Evolutionary conservation across 2,888 invertebrate genomes (phyloP), one percentile per base, ranked within the genome.

Genomic region (Theretra japonica): DNA sequence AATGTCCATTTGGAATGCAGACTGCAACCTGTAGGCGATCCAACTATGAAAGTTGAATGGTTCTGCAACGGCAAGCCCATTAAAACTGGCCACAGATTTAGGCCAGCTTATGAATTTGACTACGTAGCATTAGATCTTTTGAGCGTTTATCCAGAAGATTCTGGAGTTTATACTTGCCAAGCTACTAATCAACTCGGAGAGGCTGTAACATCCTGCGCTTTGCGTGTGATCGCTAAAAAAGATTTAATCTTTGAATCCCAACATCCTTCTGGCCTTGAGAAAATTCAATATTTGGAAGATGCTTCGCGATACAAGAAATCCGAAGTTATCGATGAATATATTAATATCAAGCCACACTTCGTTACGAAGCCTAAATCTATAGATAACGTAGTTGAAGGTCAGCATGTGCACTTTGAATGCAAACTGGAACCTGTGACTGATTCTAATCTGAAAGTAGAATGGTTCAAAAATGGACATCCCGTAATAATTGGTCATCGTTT

Each of bases 391-490:
- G 95, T 96, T 70, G 99, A 99, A 95, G 97, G 98, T 60, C 96
- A 97, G 79, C 98, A 98, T 85, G 99, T 99, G 68, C 99, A 99
- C 89, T 99, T 99, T 90, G 99, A 99, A 94, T 99, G 99, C 88
- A 98, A 99, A 88, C 95, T 99, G 53, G 98, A 99, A 89, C 99
- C 99, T 53, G 98, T 99, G 11, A 99, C 98, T 7, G 99, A 99
- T 93, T 96, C 99, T 0, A 99, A 99, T 84, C 95, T 99, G 80
- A 98, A 98, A 90, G 98, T 99, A 4, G 99, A 99, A 92, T 99
- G 99, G 99, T 98, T 96, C 86, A 98, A 98, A 87, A 98, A 99
- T 90, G 99, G 98, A 60, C 96, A 97, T 80, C 98, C 99, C 33
- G 96, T 99, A 70, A 98, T 97, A 23, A 96, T 98, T 86, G 99